Conservation (phyloP, 2,113 vertebrate species). For the Semnornis frantzii region DNA sequence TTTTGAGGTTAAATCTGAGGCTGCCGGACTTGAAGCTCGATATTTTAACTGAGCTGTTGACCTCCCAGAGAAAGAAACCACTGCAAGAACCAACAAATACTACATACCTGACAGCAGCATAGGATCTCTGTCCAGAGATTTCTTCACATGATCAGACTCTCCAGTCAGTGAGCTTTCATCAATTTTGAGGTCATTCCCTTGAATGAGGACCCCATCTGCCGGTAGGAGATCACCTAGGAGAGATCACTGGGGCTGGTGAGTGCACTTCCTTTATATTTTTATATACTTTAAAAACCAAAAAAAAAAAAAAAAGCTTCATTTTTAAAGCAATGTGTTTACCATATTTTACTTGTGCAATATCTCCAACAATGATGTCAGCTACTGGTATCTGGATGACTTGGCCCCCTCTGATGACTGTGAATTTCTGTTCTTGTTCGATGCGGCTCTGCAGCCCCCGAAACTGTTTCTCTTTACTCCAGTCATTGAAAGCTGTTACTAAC, state of each 20-base stretch:
- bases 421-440: constrained; percentile 99
- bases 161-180: constrained; percentile 98
- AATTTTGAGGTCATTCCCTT: constrained; percentile 97
- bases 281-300: background rate
- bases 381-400: constrained; percentile 98
- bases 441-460: constrained; percentile 96
- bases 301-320: background rate
- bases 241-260: constrained; percentile 33
- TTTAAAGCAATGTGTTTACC: constrained; percentile 76
- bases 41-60: too few relatives aligned
- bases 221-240: constrained; percentile 94
- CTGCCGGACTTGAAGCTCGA: too few relatives aligned
- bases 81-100: background rate
- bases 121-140: constrained; percentile 91
- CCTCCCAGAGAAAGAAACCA: too few relatives aligned
- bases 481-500: constrained; percentile 97
- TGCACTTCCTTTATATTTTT: background rate
- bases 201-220: constrained; percentile 94
- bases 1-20: too few relatives aligned
- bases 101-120: constrained; percentile 93
- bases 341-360: constrained; percentile 98
- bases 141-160: constrained; percentile 98
- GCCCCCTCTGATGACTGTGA: constrained; percentile 92
- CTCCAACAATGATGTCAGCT: constrained; percentile 96
- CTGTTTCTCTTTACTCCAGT: constrained; percentile 99